Evolutionary conservation across 1,140 invertebrate species (phyloP), one percentile per base, ranked within the genome.

Genomic region (Agrilus planipennis): DNA sequence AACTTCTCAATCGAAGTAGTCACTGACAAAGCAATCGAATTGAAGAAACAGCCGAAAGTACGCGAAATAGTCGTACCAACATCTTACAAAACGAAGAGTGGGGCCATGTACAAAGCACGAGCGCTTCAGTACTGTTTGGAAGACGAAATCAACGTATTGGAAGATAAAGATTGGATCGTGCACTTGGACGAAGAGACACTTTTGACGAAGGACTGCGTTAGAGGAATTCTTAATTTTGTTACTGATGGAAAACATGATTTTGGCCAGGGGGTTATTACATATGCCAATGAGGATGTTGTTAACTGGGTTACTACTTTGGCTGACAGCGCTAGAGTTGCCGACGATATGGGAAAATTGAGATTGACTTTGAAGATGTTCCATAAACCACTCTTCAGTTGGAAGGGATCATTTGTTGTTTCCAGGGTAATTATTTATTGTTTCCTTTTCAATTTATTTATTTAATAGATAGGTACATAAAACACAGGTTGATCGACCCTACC

Each of bases 1-100:
- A 95, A 97, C 61, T 99, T 95, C 57, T 78, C 96, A 43, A 85
- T 98, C 50, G 92, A 98, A 73, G 90, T 98, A 15, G 93, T 97
- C 0, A 94, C 90, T 9, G 94, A 98, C 59, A 93, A 90, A 65
- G 71, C 76, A 2, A 70, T 94, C 17, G 76, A 82, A 47, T 60
- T 91, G 22, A 65, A 79, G 1, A 67, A 75, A 16, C 77, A 88
- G 55, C 71, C 82, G 41, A 71, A 85, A 3, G 59, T 76, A 7
- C 67, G 85, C 39, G 87, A 94, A 65, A 72, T 92, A 3, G 83
- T 95, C 9, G 89, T 96, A 2, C 91, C 91, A 20, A 53, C 73
- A 4, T 73, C 75, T 36, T 96, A 96, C 61, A 70, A 76, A 47
- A 91, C 94, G 16, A 86, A 83, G 58, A 84, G 79, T 42, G 91